Evolutionary conservation across 1,140 invertebrate species (phyloP), one percentile per base, ranked within the genome.

Genomic region (Camponotus vicinus): DNA sequence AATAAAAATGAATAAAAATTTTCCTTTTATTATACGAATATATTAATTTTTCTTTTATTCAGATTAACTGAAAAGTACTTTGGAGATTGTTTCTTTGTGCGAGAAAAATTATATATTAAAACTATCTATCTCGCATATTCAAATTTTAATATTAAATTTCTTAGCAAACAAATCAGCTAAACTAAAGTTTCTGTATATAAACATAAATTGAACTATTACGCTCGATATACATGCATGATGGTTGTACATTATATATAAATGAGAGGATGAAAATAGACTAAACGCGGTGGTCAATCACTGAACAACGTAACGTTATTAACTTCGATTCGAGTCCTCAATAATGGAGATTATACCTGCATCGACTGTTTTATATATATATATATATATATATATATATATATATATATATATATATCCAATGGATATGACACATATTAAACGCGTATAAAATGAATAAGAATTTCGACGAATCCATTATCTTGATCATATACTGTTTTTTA

Each of bases 231-330:
- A 37, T 42, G n/a, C 8, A 34, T 27, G 3, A 34, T 15, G 45
- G 11, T 42, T 55, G 27, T 69, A 80, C 37, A 69, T 70, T 80
- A 57, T 80, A 11, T 9, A 45, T 45, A 79, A 79, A 69, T 66
- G 63, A 67, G 63, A 52, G 67, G 55, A 79, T 27, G 18, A 63
- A 42, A 40, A 69, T 69, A 42, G 13, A 69, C 9, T 13, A 79
- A 32, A 15, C 32, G 27, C 45, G 49, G 45, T 8, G 21, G 37
- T 67, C 64, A 27, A 69, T 69, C 63, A 18, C 40, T 15, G 4
- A 52, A 52, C 6, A 18, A 18, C 9, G 21, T 69, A 80, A 69
- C 34, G 64, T 4, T 57, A 32, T 80, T 80, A 70, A 69, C 34
- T 42, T 32, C 21, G 45, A 42, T 34, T 57, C 21, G 49, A 55